Evolutionary conservation across 2,888 invertebrate genomes (phyloP), one percentile per base, ranked within the genome.

Genomic region (Timandra comae): DNA sequence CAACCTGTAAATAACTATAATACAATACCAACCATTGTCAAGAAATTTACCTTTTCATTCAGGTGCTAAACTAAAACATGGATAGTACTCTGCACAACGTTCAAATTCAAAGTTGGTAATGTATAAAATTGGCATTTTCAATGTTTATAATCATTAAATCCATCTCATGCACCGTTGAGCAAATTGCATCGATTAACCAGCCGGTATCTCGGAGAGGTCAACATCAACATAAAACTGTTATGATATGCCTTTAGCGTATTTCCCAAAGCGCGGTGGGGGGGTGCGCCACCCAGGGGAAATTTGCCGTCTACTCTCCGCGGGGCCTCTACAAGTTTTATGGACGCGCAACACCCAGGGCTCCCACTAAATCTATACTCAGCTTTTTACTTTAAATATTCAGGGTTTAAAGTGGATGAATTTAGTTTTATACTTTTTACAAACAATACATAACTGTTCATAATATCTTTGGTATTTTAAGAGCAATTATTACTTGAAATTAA

Each of bases 181-280:
- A 54, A 69, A 65, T 64, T 55, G 56, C 55, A 58, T 48, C 60
- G 63, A 71, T 71, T 72, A 69, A 52, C 43, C 43, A 54, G 49
- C 51, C 55, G 52, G 59, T 63, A 61, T 55, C 58, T 62, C 48
- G 43, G 71, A 69, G 77, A 78, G 81, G 79, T 81, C 81, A 77
- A 71, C 75, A 81, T 80, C 79, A 80, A 79, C 82, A 82, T 82
- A 84, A 84, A 84, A 80, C 78, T 81, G 84, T 81, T 84, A 85
- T 84, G 80, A 84, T 84, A 84, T 82, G 81, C 74, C 82, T 77
- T 78, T 71, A 74, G 75, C 76, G 82, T 80, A 82, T 82, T 81
- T 82, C 81, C 84, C 81, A 68, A 59, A 55, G 76, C 70, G 61
- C 61, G 60, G 66, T 46, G 55, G 63, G 61, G 63, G 64, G 68